Base-by-base conservation (phyloP, 2,113 vertebrate species). In the Cephalopterus ornatus region DNA sequence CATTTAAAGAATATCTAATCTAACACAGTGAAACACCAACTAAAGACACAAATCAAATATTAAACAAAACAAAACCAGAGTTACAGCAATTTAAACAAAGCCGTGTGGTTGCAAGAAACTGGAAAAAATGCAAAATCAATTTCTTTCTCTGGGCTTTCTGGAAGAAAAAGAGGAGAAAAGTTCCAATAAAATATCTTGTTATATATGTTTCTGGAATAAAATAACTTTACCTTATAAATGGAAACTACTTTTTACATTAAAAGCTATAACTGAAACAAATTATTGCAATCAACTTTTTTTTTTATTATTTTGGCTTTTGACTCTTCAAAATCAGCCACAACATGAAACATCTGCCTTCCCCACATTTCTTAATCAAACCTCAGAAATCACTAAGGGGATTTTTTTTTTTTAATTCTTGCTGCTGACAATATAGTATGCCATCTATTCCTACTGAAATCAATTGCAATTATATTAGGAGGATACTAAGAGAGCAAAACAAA, bases 81-180 rank as follows among this genome's bases (percentile, higher is more conserved):
- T 75, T 56, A 61, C 6, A 68, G 41, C 85, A 92, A 30, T 28
- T 53, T 88, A 89, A 87, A 52, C n/a, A 74, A 92, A 82, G 21
- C 11, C 3, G 3, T 26, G 14, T 10, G 3, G 27, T 44, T 44
- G 30, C 65, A 41, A 85, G 81, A 89, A 93, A 85, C 30, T 52
- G 44, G 61, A 92, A 94, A 92, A 88, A 92, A 16, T 88, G 28
- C n/a, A 94, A 92, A 90, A 94, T 53, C 56, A 52, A 42, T 73
- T 83, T 76, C 11, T 44, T 88, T 73, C 85, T 82, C 58, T 67
- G 56, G 44, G 52, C 6, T 72, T 88, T 96, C 79, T 63, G 44
- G 27, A 92, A 88, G 6, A 44, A 75, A 92, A 84, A 76, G 33
- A 39, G 19, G 17, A 72, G 22, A 72, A 81, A 76, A 65, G 9